Percentiles rank a stretch among this genome's conserved stretches.
Conservation (phyloP, 2,797 vertebrate genomes). For the Moxostoma hubbsi region DNA sequence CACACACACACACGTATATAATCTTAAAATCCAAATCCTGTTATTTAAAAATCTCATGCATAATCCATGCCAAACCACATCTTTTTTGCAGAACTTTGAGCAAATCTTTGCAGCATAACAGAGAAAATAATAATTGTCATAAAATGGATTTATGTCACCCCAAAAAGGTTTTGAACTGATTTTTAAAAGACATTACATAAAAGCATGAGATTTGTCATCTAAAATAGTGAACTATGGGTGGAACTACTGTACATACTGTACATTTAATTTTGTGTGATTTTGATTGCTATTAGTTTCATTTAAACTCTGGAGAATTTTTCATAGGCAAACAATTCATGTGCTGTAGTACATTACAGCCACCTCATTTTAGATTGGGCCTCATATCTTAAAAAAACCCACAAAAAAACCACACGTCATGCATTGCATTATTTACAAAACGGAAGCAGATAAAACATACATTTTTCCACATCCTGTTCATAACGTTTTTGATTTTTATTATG, state of each 20-base stretch:
- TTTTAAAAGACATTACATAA: background rate
- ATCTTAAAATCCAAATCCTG: background rate
- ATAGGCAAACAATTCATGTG: constrained; percentile 34
- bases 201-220: background rate
- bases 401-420: constrained; percentile 61
- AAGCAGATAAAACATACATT: constrained; percentile 63
- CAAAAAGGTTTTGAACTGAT: constrained; percentile 8
- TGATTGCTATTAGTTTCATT: background rate
- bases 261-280: background rate
- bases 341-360: constrained; percentile 4
- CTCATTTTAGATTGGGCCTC: background rate
- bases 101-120: constrained; percentile 15
- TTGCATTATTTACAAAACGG: constrained; percentile 72
- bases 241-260: background rate
- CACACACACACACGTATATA: background rate
- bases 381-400: background rate
- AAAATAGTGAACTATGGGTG: constrained; percentile 7
- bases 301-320: constrained; percentile 44
- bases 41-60: background rate
- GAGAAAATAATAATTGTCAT: constrained; percentile 4
- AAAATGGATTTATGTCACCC: background rate
- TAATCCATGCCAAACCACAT: constrained; percentile 1
- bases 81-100: background rate
- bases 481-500: constrained; percentile 35
- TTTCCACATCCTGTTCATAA: constrained; percentile 51